phyloP scores from a whole-genome alignment of 30 jellyfish, hydroid and myxozoan genomes.

The Cassiopea xamachana region DNA sequence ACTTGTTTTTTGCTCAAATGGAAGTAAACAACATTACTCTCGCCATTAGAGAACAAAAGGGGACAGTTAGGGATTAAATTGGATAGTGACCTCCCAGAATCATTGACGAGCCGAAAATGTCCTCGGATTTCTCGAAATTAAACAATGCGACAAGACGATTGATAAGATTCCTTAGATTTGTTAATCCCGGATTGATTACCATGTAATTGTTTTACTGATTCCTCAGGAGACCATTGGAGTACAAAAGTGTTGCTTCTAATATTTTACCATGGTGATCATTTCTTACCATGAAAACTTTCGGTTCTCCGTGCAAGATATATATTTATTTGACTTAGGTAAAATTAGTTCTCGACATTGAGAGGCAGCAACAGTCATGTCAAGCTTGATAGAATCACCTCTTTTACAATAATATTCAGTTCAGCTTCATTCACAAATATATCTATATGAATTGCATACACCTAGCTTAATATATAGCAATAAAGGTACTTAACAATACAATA shows the following conservation, averaged over 20 bases:
- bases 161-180: not conserved
- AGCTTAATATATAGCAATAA: too few species aligned
- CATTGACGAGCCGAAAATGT: constrained; percentile 10
- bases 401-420: too few species aligned
- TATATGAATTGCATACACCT: too few species aligned
- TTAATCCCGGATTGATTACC: not conserved
- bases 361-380: too few species aligned
- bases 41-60: constrained; percentile 26
- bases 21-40: constrained; percentile 45
- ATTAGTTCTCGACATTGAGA: too few species aligned
- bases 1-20: constrained; percentile 17
- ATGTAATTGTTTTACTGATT: not conserved
- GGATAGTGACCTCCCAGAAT: constrained; percentile 45
- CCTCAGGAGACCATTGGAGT: not conserved
- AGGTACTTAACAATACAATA: too few species aligned
- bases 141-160: not conserved
- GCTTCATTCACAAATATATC: too few species aligned
- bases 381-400: too few species aligned
- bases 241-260: not conserved
- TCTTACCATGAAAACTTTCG: not conserved
- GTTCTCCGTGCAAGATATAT: too few species aligned
- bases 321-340: too few species aligned
- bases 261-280: not conserved
- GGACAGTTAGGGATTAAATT: constrained; percentile 15
- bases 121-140: not conserved